phyloP scores from a whole-genome alignment of 2,888 invertebrate species.

The Heliconius erato region DNA sequence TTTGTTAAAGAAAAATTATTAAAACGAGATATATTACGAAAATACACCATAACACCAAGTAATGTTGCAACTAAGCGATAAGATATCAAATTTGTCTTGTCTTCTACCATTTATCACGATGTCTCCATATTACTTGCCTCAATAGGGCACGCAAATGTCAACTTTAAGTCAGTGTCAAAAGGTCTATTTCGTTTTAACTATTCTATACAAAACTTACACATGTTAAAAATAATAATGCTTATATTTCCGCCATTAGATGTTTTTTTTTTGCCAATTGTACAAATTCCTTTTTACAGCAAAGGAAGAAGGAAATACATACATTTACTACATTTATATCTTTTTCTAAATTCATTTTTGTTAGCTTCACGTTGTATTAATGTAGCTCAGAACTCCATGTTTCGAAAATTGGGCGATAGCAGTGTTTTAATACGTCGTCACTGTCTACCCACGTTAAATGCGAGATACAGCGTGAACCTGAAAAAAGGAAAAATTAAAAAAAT shows the following conservation, averaged over 20 bases:
- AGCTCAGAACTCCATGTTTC: background rate
- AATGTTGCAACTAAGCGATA: slow-evolving; percentile 56
- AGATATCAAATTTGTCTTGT: slow-evolving; percentile 74
- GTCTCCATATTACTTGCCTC: slow-evolving; percentile 53
- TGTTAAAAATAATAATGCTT: slow-evolving; percentile 23
- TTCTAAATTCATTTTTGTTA: background rate
- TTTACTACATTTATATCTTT: background rate
- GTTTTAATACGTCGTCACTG: background rate
- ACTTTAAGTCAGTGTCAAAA: slow-evolving; percentile 32
- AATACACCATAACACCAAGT: slow-evolving; percentile 57
- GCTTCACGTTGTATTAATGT: background rate
- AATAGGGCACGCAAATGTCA: slow-evolving; percentile 38
- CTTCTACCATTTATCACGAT: slow-evolving; percentile 68
- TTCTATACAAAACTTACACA: background rate
- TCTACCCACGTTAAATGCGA: background rate
- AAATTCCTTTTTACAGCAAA: background rate
- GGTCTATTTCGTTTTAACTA: slow-evolving; percentile 13
- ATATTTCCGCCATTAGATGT: slow-evolving; percentile 11
- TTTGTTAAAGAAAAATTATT: background rate
- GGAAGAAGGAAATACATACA: background rate
- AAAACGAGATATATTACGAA: slow-evolving; percentile 64
- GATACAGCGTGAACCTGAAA: background rate
- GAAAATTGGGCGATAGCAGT: background rate
- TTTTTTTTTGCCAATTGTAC: background rate
- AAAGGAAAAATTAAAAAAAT: too few species aligned